Evolutionary conservation across 2,113 vertebrate species (phyloP).

Genomic region (Gallinago jamesoni): DNA sequence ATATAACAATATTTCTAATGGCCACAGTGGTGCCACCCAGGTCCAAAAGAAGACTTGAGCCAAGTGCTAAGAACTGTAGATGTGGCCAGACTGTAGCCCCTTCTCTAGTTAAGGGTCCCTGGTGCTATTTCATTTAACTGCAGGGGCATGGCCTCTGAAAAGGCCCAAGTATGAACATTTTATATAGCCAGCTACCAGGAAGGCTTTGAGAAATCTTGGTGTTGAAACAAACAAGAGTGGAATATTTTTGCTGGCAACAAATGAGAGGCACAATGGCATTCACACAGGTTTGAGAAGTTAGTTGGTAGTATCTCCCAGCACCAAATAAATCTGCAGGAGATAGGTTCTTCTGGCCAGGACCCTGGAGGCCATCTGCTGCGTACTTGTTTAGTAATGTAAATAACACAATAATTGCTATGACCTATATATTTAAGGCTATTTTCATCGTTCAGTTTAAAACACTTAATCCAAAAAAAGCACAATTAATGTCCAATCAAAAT

Average conservation of each 20-base stretch:
- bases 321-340: constrained; percentile 59
- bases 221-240: constrained; percentile 36
- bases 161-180: neutral
- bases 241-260: constrained; percentile 61
- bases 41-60: neutral
- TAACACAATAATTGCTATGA: constrained; percentile 63
- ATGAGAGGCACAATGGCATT: neutral
- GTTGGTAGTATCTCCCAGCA: constrained; percentile 55
- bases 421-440: constrained; percentile 54
- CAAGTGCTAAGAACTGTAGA: neutral
- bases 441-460: constrained; percentile 49
- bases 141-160: neutral
- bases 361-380: neutral
- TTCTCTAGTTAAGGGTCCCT: neutral
- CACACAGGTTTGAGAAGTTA: neutral
- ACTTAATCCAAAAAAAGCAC: constrained; percentile 68
- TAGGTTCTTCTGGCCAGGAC: constrained; percentile 49
- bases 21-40: neutral
- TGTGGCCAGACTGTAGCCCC: neutral
- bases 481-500: constrained; percentile 59
- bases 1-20: neutral
- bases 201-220: constrained; percentile 25
- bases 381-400: constrained; percentile 65
- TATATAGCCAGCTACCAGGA: neutral
- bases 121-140: neutral